Percentiles rank a stretch among this genome's conserved stretches.
These are phyloP conservation scores for Eupelmus urozonus DNA, from an alignment of 2,888 invertebrate genomes.

Conservation along the genomic window DNA sequence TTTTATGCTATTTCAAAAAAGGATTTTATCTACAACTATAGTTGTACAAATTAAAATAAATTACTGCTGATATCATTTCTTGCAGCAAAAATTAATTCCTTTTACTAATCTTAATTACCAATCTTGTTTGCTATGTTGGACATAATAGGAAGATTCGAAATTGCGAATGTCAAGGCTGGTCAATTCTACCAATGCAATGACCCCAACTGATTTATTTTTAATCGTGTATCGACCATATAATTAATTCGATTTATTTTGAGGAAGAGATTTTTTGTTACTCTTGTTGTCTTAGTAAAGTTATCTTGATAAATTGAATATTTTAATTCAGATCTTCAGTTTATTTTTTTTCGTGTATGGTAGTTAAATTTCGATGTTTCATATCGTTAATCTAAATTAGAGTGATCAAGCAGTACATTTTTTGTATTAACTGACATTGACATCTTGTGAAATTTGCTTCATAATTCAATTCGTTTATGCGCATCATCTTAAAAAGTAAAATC, in stretches of 20 bases:
- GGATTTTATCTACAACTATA: too few species aligned
- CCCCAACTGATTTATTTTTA: constrained; percentile 9
- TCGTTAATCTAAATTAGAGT: too few species aligned
- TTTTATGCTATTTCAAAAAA: too few species aligned
- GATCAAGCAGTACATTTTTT: too few species aligned
- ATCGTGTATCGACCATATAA: neutral
- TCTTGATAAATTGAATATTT: neutral
- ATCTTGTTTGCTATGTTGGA: neutral
- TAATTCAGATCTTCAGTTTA: neutral
- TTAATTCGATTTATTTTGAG: constrained; percentile 9
- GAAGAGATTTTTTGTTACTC: neutral
- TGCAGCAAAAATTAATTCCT: too few species aligned
- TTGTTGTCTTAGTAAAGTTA: neutral
- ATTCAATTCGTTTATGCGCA: too few species aligned
- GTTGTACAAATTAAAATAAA: too few species aligned
- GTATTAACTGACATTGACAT: too few species aligned
- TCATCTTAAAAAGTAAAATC: too few species aligned
- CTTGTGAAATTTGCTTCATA: too few species aligned
- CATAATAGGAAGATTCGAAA: neutral
- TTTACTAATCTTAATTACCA: constrained; percentile 10
- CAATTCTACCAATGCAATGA: neutral
- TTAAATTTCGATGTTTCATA: neutral
- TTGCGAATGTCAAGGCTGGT: neutral
- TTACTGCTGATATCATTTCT: too few species aligned
- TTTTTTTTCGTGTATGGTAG: neutral